Conservation (phyloP, 2,113 vertebrate species). For the Protomyctophum bolini region DNA sequence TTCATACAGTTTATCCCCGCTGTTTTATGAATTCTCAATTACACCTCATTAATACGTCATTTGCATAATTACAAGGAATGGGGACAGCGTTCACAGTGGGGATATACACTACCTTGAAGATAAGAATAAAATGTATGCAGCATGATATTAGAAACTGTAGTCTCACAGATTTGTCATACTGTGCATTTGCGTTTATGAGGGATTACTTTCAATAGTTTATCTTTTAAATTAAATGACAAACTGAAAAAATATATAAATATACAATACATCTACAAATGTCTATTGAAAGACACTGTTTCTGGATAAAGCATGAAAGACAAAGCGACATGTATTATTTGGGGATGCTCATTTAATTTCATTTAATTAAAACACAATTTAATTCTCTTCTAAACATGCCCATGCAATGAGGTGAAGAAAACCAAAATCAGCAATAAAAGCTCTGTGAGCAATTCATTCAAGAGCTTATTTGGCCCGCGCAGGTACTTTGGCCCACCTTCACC, state of each 20-base stretch:
- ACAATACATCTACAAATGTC: too few species aligned
- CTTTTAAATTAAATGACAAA: slow-evolving; percentile 15
- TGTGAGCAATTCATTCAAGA: slow-evolving; percentile 46
- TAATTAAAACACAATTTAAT: slow-evolving; percentile 53
- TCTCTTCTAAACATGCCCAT: slow-evolving; percentile 43
- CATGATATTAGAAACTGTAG: slow-evolving; percentile 24
- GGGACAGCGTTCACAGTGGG: slow-evolving; percentile 76
- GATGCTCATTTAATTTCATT: slow-evolving; percentile 33
- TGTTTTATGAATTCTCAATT: slow-evolving; percentile 85
- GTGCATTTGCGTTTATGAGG: slow-evolving; percentile 23
- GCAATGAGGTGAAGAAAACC: slow-evolving; percentile 48
- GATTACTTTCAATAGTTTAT: background rate
- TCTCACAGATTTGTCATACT: slow-evolving; percentile 29
- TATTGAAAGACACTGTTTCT: too few species aligned
- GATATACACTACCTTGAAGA: slow-evolving; percentile 65
- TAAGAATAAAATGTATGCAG: slow-evolving; percentile 47
- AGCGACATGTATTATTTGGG: background rate
- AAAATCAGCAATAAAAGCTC: slow-evolving; percentile 38
- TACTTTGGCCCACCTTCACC: slow-evolving; percentile 73
- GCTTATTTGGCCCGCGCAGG: slow-evolving; percentile 70
- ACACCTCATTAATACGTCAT: slow-evolving; percentile 84
- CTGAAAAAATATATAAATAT: slow-evolving; percentile 24
- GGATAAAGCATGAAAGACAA: slow-evolving; percentile 11
- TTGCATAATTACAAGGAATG: slow-evolving; percentile 84
- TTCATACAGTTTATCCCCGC: slow-evolving; percentile 80